Conservation (phyloP, 2,113 vertebrate species). For the Panurus biarmicus region DNA sequence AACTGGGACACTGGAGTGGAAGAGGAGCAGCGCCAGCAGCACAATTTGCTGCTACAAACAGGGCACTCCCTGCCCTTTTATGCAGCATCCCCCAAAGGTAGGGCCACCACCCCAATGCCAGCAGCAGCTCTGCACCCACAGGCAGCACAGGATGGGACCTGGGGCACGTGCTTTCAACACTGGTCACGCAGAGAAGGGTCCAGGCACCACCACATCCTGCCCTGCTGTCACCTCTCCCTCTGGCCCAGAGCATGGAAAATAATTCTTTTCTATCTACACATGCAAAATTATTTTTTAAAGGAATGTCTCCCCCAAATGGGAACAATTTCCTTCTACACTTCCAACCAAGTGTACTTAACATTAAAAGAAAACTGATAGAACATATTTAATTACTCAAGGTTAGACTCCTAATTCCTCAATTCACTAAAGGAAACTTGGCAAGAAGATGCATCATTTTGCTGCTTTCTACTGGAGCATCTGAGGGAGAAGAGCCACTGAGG, state of each 20-base stretch:
- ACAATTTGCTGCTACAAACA: not conserved
- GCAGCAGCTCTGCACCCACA: not conserved
- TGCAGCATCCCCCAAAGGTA: not conserved
- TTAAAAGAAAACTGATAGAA: constrained; percentile 82
- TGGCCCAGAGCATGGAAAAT: not conserved
- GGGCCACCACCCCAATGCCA: not conserved
- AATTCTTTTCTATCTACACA: not conserved
- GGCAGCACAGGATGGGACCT: not conserved
- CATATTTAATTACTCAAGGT: constrained; percentile 85
- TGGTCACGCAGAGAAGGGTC: not conserved
- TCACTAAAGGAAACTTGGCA: constrained; percentile 85
- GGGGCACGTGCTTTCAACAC: accelerated
- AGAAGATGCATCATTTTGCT: constrained; percentile 81
- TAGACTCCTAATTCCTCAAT: constrained; percentile 84
- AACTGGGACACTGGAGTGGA: not conserved
- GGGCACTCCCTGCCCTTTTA: not conserved
- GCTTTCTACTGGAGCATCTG: constrained; percentile 80
- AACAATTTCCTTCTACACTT: constrained; percentile 75
- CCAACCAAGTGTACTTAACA: constrained; percentile 81
- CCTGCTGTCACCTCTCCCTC: constrained; percentile 22
- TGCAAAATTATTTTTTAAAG: constrained; percentile 46
- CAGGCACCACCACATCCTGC: not conserved
- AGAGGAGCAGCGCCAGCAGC: not conserved
- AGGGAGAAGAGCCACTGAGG: constrained; percentile 84
- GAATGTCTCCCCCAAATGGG: constrained; percentile 77